Evolutionary conservation across 2,113 vertebrate species (phyloP), one percentile per base, ranked within the genome.

Genomic region (Mobula hypostoma): DNA sequence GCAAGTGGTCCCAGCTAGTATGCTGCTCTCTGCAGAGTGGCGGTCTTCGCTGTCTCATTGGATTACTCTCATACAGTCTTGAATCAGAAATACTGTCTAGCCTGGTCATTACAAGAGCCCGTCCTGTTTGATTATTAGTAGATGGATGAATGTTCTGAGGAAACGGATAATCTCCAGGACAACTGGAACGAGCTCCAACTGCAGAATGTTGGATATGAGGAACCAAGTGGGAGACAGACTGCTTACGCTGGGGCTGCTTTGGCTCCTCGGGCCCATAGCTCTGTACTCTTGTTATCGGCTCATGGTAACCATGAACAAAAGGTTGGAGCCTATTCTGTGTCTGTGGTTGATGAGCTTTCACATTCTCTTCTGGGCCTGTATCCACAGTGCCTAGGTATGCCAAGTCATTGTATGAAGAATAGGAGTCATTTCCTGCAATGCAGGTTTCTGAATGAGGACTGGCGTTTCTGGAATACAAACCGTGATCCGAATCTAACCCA

Each of bases 31-130:
- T 97, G 94, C 99, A 99, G 94, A 99, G 96, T 7, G 99, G 99
- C 0, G 98, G 99, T 82, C 99, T 95, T 68, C 98, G 98, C 96
- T 99, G 99, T 94, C 98, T 97, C 36, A 98, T 96, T 0, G 98
- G 98, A 95, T 99, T 99, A 95, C 98, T 98, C 94, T 99, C 99
- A 36, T 99, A 99, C 70, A 99, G 98, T 95, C 98, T 96, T 0
- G 99, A 99, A 95, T 99, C 99, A 7, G 99, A 99, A 96, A 99
- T 97, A 77, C 99, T 99, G 96, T 99, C 98, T 98, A 99, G 98
- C 94, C 99, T 97, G 6, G 99, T 99, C 99, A 99, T 99, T 77
- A 99, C 98, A 68, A 99, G 97, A 63, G 99, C 99, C 95, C 99
- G 97, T 92, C 98, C 97, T 94, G 98, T 97, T 94, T 99, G 99